A percentile compares a stretch with the other conserved stretches of the same genome.
These are phyloP conservation scores for Drosophila maculinotata DNA, from an alignment of 2,888 invertebrate species.

Conservation along the genomic window DNA sequence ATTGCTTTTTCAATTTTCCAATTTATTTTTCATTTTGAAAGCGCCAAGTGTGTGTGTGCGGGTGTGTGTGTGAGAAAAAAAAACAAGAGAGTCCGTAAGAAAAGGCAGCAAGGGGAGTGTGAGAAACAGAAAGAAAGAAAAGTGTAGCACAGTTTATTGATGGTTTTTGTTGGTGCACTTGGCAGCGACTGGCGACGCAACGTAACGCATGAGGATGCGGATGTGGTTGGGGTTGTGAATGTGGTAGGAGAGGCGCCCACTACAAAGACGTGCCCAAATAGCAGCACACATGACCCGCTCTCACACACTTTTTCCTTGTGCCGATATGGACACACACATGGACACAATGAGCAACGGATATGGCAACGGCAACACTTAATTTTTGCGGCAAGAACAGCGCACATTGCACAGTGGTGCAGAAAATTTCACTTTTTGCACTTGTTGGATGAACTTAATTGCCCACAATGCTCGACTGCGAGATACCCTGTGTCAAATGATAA, in stretches of 20 bases:
- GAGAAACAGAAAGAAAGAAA: conserved; percentile 25
- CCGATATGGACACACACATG: conserved; percentile 7
- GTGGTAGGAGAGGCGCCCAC: background rate
- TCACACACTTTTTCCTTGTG: too few species aligned
- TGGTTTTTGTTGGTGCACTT: conserved; percentile 51
- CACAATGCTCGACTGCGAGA: background rate
- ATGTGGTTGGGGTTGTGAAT: conserved; percentile 4
- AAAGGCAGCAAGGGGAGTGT: background rate
- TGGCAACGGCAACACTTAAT: conserved; percentile 10
- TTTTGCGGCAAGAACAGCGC: conserved; percentile 8
- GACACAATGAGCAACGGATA: conserved; percentile 1
- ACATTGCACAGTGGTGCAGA: conserved; percentile 24
- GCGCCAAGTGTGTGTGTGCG: conserved; percentile 5
- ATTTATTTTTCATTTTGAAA: conserved; percentile 75
- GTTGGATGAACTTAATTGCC: background rate
- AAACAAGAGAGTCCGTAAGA: conserved; percentile 3
- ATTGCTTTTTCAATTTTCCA: conserved; percentile 80
- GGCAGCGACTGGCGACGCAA: conserved; percentile 30
- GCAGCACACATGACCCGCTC: background rate
- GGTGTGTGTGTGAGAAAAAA: conserved; percentile 9
- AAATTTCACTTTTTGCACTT: conserved; percentile 9
- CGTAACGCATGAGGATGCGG: conserved; percentile 17
- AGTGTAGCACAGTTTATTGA: conserved; percentile 54
- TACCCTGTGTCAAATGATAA: conserved; percentile 18
- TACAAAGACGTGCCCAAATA: conserved; percentile 19